Base-by-base conservation (phyloP, 2,797 vertebrate genomes). In the Moxostoma hubbsi region DNA sequence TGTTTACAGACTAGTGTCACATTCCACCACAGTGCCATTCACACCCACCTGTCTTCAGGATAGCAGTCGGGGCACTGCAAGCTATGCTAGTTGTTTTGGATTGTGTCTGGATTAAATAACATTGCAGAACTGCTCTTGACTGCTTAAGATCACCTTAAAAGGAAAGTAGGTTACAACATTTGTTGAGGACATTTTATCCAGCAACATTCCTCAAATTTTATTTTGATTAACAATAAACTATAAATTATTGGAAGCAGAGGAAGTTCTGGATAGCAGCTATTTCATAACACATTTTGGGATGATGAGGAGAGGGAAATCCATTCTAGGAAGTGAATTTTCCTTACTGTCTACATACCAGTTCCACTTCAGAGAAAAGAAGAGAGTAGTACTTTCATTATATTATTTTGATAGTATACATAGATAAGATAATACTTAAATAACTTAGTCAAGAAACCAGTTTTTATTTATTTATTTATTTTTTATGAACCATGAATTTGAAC, bases 71-170 rank as follows among this genome's bases (percentile, higher is more conserved):
- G 59, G 11, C 53, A 65, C 57, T 58, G n/a, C n/a, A 50, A 61
- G 12, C 51, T 12, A 57, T 63, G 43, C 49, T 62, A 24, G 66
- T 7, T 47, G 11, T 46, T 69, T 70, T 70, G 58, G 36, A 47
- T 51, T 54, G 15, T 70, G 58, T 16, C 49, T 63, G 51, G 36
- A 65, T 53, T 45, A 71, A 71, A 58, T 63, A 50, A 53, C 46
- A 64, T n/a, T 10, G 16, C 57, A 54, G 43, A 74, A 15, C 18
- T 46, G 12, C 13, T 15, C 46, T 55, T 50, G 67, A 75, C 9
- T 13, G 45, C 15, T 68, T 75, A 16, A 73, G 57, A 77, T 66
- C 77, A 73, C 62, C 73, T 73, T 73, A 83, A 73, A 73, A 81
- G 58, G 63, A 69, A 70, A 82, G 63, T 59, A 73, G 59, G 51